Conservation (phyloP, 2,888 invertebrate species). For the Trissoscelio sp. region DNA sequence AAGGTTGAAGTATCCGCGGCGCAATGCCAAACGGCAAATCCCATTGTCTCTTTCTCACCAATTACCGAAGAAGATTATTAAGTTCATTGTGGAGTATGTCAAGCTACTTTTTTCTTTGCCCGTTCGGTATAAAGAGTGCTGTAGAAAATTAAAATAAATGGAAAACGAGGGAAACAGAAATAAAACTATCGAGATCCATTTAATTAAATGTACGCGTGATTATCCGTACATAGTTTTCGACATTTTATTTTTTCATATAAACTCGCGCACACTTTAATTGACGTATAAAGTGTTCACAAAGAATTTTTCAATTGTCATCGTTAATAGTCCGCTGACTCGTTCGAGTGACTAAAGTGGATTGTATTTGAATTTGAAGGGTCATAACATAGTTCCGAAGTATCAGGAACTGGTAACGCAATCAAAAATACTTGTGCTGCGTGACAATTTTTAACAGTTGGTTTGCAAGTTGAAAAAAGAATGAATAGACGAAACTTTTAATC, state of each 20-base stretch:
- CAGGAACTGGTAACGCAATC: slow-evolving; percentile 33
- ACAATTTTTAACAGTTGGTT: slow-evolving; percentile 44
- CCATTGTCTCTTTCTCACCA: slow-evolving; percentile 32
- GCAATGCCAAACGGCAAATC: slow-evolving; percentile 26
- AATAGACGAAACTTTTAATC: neutral
- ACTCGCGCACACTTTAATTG: slow-evolving; percentile 45
- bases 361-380: slow-evolving; percentile 53
- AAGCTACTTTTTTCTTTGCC: slow-evolving; percentile 12
- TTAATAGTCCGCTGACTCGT: slow-evolving; percentile 40
- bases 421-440: slow-evolving; percentile 23
- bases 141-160: slow-evolving; percentile 16
- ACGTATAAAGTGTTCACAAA: slow-evolving; percentile 39
- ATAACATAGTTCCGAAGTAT: slow-evolving; percentile 22
- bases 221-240: slow-evolving; percentile 8
- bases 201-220: slow-evolving; percentile 25
- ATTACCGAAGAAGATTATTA: slow-evolving; percentile 45
- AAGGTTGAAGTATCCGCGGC: slow-evolving; percentile 30
- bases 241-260: slow-evolving; percentile 30
- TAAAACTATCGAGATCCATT: slow-evolving; percentile 9
- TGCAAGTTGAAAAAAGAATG: slow-evolving; percentile 8
- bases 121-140: neutral
- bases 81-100: slow-evolving; percentile 28
- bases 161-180: neutral
- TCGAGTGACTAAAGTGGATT: slow-evolving; percentile 44
- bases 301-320: slow-evolving; percentile 60